These are phyloP conservation scores for Homalodisca vitripennis DNA, from an alignment of 1,140 invertebrate species.

Conservation along the genomic window DNA sequence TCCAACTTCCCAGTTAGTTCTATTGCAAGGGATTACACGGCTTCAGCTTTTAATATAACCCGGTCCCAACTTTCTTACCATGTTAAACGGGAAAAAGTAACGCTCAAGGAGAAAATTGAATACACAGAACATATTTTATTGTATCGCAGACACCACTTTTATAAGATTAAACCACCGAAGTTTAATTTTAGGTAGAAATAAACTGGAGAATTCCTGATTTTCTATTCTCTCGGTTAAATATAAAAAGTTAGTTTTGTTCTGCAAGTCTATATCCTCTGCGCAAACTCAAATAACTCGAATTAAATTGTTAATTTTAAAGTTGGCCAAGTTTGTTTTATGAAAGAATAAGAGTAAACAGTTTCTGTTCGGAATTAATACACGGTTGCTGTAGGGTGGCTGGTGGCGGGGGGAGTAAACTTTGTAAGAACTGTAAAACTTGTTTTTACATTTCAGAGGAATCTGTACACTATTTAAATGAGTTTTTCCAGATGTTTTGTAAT, in stretches of 20 bases:
- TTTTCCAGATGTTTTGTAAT: too few species aligned
- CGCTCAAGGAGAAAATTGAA: neutral
- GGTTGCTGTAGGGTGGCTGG: neutral
- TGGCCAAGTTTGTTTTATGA: constrained; percentile 20
- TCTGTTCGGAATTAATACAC: constrained; percentile 8
- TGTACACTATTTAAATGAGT: too few species aligned
- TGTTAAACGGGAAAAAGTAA: constrained; percentile 8
- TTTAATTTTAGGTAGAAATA: constrained; percentile 9
- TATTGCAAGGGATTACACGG: neutral
- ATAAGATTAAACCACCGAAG: constrained; percentile 9
- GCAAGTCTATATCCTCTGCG: constrained; percentile 1
- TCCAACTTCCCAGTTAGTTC: constrained; percentile 2
- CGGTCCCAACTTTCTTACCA: neutral
- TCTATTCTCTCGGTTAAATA: neutral
- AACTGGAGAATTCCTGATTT: constrained; percentile 11
- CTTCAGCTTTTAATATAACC: constrained; percentile 13
- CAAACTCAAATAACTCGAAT: constrained; percentile 23
- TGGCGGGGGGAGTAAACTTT: neutral
- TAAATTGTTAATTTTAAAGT: constrained; percentile 27
- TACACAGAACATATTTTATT: constrained; percentile 2
- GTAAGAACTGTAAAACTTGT: constrained; percentile 16
- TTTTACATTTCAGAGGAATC: constrained; percentile 17
- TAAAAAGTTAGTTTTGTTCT: constrained; percentile 15
- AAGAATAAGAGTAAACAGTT: constrained; percentile 20
- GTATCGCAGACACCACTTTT: neutral